These are phyloP conservation scores for Hirtodrosophila cameraria DNA, from an alignment of 2,888 invertebrate species.

Conservation along the genomic window DNA sequence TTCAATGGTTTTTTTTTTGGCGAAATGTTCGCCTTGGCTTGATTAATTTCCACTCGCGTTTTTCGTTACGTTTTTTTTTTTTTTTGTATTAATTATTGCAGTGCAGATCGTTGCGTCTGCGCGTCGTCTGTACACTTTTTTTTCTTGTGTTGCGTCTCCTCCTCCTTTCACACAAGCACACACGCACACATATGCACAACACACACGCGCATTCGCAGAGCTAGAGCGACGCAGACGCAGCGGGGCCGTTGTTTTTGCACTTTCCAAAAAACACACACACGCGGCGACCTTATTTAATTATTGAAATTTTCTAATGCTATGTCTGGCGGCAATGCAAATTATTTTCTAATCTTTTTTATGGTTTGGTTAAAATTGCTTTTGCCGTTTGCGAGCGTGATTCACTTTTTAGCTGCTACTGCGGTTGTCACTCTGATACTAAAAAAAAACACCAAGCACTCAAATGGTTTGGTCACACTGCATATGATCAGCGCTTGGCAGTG, in stretches of 20 bases:
- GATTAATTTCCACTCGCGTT: slow-evolving; percentile 58
- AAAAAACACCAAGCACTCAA: background rate
- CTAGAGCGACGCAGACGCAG: slow-evolving; percentile 41
- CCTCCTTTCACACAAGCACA: slow-evolving; percentile 55
- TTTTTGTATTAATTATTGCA: slow-evolving; percentile 43
- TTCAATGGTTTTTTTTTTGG: slow-evolving; percentile 26
- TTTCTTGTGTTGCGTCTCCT: slow-evolving; percentile 47
- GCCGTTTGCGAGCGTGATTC: slow-evolving; percentile 52
- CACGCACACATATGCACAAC: slow-evolving; percentile 42
- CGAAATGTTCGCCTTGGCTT: slow-evolving; percentile 41
- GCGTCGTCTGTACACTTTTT: slow-evolving; percentile 79
- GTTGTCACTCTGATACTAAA: slow-evolving; percentile 40
- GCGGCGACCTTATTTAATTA: slow-evolving; percentile 23
- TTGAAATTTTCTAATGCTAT: slow-evolving; percentile 33
- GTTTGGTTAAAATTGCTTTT: slow-evolving; percentile 26
- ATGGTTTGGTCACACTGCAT: slow-evolving; percentile 27
- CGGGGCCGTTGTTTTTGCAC: slow-evolving; percentile 23
- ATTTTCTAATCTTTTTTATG: slow-evolving; percentile 20
- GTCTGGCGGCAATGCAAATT: slow-evolving; percentile 39
- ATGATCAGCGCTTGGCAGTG: slow-evolving; percentile 32
- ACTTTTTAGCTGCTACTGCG: slow-evolving; percentile 49
- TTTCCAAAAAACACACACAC: slow-evolving; percentile 45
- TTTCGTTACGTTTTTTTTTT: slow-evolving; percentile 46
- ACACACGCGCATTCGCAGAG: slow-evolving; percentile 49
- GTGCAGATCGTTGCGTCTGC: slow-evolving; percentile 69